These are phyloP conservation scores for Drosophila prostipennis DNA, from an alignment of 2,888 invertebrate species.

Conservation along the genomic window DNA sequence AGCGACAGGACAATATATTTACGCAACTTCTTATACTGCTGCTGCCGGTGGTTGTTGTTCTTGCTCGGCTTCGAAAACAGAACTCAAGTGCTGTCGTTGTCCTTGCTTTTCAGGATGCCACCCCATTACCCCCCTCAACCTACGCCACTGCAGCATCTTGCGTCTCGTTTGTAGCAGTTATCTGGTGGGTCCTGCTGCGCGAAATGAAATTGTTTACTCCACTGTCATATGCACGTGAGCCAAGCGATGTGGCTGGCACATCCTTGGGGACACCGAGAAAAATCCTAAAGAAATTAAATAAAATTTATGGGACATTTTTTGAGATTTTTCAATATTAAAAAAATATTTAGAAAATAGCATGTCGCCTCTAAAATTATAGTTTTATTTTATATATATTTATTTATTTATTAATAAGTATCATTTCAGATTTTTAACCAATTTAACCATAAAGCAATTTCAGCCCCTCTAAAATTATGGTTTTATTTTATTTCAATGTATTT, in stretches of 20 bases:
- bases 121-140: constrained; percentile 10
- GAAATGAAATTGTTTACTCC: constrained; percentile 79
- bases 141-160: constrained; percentile 70
- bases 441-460: too few species aligned
- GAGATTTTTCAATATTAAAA: too few species aligned
- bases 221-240: constrained; percentile 78
- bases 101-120: constrained; percentile 45
- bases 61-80: constrained; percentile 43
- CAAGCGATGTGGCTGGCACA: constrained; percentile 51
- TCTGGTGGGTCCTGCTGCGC: constrained; percentile 72
- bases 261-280: constrained; percentile 27
- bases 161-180: constrained; percentile 77
- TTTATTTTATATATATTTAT: too few species aligned
- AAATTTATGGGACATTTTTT: too few species aligned
- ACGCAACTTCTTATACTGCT: constrained; percentile 77
- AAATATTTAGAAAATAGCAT: too few species aligned
- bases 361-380: too few species aligned
- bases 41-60: constrained; percentile 56
- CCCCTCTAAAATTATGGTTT: too few species aligned
- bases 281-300: background rate
- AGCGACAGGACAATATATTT: constrained; percentile 78
- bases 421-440: too few species aligned
- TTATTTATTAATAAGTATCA: too few species aligned
- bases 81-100: constrained; percentile 72
- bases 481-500: too few species aligned